Conservation (phyloP, 2,888 invertebrate genomes). For the Phasia obesa region DNA sequence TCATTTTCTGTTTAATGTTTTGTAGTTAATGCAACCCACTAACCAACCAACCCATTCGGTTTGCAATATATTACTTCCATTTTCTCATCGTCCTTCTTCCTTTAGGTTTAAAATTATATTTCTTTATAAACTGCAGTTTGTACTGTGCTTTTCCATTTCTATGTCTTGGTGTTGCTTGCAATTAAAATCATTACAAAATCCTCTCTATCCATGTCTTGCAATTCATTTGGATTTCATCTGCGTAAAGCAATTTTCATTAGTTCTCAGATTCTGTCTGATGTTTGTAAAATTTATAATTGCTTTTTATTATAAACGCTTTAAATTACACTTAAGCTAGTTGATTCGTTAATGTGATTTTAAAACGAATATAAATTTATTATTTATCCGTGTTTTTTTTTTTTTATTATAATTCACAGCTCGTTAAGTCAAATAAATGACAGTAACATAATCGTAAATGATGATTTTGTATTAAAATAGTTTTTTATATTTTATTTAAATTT, state of each 20-base stretch:
- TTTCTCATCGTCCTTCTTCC: neutral
- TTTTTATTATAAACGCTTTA: neutral
- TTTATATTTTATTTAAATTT: no score
- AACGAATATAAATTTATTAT: constrained; percentile 8
- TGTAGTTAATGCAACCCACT: constrained; percentile 5
- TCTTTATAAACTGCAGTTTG: constrained; percentile 7
- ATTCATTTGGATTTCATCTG: constrained; percentile 29
- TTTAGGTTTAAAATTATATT: neutral
- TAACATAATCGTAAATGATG: neutral
- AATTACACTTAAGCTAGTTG: constrained; percentile 45
- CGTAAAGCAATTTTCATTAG: constrained; percentile 9
- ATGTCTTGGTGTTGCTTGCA: constrained; percentile 57
- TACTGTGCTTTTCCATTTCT: constrained; percentile 4
- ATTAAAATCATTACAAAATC: constrained; percentile 58
- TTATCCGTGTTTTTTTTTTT: neutral
- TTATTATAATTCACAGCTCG: constrained; percentile 7
- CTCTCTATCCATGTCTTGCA: neutral
- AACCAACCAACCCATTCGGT: neutral
- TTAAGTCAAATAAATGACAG: neutral
- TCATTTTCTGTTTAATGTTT: constrained; percentile 5
- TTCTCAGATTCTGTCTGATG: neutral
- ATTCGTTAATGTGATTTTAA: neutral
- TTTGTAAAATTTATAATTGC: constrained; percentile 23
- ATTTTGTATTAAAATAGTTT: neutral
- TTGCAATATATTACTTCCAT: constrained; percentile 18